A percentile compares a stretch with the other conserved stretches of the same genome.
Conservation (phyloP, 2,113 vertebrate species). For the Bufo gargarizans region DNA sequence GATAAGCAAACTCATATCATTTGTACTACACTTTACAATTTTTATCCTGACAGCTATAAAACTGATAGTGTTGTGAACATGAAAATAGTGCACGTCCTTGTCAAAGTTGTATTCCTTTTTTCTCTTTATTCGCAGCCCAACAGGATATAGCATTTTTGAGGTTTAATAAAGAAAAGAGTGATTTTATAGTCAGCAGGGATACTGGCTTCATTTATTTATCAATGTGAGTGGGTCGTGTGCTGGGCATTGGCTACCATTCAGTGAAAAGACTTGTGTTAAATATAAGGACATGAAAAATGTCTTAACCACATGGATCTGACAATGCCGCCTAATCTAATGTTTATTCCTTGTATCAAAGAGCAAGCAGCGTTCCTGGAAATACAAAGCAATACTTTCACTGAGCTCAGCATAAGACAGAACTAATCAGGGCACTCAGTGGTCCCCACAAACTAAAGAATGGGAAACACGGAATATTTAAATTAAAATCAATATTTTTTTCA, state of each 20-base stretch:
- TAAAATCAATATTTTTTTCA: too few species aligned
- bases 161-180: conserved; percentile 18
- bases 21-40: neutral
- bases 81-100: neutral
- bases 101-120: conserved; percentile 3
- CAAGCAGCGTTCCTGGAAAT: neutral
- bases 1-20: conserved; percentile 7
- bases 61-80: neutral
- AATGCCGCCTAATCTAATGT: conserved; percentile 8
- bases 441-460: neutral
- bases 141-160: neutral
- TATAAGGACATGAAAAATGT: conserved; percentile 39
- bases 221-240: neutral
- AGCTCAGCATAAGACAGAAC: neutral
- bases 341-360: neutral
- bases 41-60: conserved; percentile 20
- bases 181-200: neutral
- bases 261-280: conserved; percentile 15
- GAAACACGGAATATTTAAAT: neutral
- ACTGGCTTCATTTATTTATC: conserved; percentile 24
- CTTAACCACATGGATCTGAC: conserved; percentile 26
- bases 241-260: conserved; percentile 20
- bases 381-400: neutral
- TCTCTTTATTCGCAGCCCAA: neutral
- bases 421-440: too few species aligned